phyloP scores from a whole-genome alignment of 2,888 invertebrate species.

The Spilarctia lutea region DNA sequence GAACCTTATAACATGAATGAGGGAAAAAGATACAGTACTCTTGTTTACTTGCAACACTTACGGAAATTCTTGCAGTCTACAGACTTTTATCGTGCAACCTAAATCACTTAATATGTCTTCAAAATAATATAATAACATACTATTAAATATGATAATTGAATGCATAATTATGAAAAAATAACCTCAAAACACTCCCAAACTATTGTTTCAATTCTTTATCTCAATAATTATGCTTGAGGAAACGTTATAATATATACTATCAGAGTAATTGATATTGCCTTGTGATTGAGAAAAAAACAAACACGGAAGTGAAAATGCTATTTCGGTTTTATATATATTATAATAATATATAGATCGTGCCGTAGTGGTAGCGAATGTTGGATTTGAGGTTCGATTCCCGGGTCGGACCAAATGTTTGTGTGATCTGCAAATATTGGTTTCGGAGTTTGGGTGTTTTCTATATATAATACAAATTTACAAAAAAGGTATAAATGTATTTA shows the following conservation, averaged over 20 bases:
- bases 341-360: too few species aligned
- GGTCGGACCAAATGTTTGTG: too few species aligned
- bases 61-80: not conserved
- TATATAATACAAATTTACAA: too few species aligned
- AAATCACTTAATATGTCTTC: not conserved
- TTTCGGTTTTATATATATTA: constrained; percentile 53
- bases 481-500: too few species aligned
- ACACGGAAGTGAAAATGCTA: constrained; percentile 61
- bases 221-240: constrained; percentile 37
- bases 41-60: not conserved
- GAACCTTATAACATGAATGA: not conserved
- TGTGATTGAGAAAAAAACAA: constrained; percentile 59
- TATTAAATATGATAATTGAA: constrained; percentile 2
- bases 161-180: constrained; percentile 28
- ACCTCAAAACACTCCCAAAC: constrained; percentile 18
- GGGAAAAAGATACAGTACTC: not conserved
- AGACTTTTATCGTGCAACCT: not conserved
- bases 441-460: too few species aligned
- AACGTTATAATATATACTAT: constrained; percentile 43
- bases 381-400: too few species aligned
- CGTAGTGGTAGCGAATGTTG: too few species aligned
- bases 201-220: constrained; percentile 39
- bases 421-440: too few species aligned
- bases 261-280: constrained; percentile 47
- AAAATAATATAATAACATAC: not conserved